Conservation (phyloP, 2,113 vertebrate species). For the Maccullochella peelii region DNA sequence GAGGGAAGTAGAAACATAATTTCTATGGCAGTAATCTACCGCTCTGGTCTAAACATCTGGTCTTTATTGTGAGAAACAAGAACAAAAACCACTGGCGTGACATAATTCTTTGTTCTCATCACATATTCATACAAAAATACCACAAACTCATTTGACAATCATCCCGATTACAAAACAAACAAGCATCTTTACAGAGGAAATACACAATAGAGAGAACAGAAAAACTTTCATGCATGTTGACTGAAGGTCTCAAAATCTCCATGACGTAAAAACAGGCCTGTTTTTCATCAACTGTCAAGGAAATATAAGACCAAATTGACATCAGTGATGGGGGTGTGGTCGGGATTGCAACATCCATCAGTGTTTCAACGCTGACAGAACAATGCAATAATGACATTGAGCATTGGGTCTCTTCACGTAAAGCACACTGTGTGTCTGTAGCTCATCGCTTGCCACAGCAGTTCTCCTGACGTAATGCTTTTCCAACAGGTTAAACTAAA, state of each 20-base stretch:
- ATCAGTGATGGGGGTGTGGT: not conserved
- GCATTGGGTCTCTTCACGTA: not conserved
- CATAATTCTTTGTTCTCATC: not conserved
- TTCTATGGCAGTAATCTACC: not conserved
- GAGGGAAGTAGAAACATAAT: not conserved
- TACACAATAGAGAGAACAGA: not conserved
- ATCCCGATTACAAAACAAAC: not conserved
- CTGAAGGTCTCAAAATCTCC: not conserved
- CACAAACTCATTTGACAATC: not conserved
- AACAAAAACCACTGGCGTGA: not conserved
- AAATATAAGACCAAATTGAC: not conserved
- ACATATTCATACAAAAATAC: not conserved
- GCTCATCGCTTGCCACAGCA: not conserved
- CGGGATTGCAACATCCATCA: not conserved
- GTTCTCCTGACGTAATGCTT: not conserved
- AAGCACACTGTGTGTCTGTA: not conserved
- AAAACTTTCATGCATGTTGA: not conserved
- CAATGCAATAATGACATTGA: not conserved
- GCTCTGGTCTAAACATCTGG: not conserved
- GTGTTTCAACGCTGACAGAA: not conserved
- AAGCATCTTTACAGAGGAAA: not conserved
- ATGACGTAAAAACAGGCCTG: not conserved
- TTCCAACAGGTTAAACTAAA: slow-evolving; percentile 66
- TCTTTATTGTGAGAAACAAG: not conserved
- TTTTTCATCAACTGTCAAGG: not conserved